Evolutionary conservation across 2,888 invertebrate genomes (phyloP).

Genomic region (Globia sparganii): DNA sequence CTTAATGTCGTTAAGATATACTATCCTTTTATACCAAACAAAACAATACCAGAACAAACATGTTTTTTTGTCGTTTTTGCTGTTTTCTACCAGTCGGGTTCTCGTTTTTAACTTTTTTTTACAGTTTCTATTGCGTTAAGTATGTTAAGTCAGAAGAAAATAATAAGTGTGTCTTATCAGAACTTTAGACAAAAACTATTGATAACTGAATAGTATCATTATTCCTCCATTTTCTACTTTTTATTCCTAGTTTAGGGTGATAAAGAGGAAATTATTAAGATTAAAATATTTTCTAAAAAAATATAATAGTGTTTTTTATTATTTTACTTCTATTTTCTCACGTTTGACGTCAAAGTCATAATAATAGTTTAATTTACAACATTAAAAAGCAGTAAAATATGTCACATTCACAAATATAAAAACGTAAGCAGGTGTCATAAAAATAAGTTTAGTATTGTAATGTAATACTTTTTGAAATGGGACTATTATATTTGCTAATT

Average conservation of each 20-base stretch:
- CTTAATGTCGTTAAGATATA: no score
- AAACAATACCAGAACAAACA: no score
- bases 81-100: no score
- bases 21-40: no score
- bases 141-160: not conserved
- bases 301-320: slow-evolving; percentile 13
- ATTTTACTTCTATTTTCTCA: slow-evolving; percentile 46
- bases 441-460: slow-evolving; percentile 64
- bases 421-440: slow-evolving; percentile 57
- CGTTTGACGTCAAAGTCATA: slow-evolving; percentile 64
- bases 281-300: slow-evolving; percentile 27
- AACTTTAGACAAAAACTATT: not conserved
- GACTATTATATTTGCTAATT: slow-evolving; percentile 62
- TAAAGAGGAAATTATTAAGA: slow-evolving; percentile 20
- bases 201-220: not conserved
- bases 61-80: no score
- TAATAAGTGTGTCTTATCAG: not conserved
- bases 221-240: not conserved
- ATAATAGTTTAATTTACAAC: slow-evolving; percentile 60
- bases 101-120: not conserved
- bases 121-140: not conserved
- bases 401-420: slow-evolving; percentile 49
- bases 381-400: slow-evolving; percentile 60
- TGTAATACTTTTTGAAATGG: slow-evolving; percentile 63
- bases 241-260: slow-evolving; percentile 15